phyloP scores from a whole-genome alignment of 2,888 invertebrate species.

The Tenthredo notha region DNA sequence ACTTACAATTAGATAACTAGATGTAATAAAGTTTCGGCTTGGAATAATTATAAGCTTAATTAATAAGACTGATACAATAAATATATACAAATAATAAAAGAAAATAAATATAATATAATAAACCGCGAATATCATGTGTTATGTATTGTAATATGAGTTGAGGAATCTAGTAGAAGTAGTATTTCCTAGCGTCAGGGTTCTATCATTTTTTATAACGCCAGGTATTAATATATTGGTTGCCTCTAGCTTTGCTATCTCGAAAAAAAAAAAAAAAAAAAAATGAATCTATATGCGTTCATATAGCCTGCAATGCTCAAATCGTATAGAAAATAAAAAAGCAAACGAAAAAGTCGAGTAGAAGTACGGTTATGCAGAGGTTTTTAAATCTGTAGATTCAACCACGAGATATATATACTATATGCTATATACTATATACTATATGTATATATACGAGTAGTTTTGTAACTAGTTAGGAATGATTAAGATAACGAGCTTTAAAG shows the following conservation, averaged over 20 bases:
- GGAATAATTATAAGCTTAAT: constrained; percentile 54
- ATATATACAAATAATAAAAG: constrained; percentile 53
- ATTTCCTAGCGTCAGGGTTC: constrained; percentile 20
- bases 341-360: constrained; percentile 12
- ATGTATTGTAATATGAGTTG: not conserved
- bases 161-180: constrained; percentile 25
- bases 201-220: constrained; percentile 36
- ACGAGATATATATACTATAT: not conserved
- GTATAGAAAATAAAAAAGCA: constrained; percentile 39
- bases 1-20: constrained; percentile 6
- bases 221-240: constrained; percentile 24
- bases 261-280: constrained; percentile 16
- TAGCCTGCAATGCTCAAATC: constrained; percentile 54
- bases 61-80: constrained; percentile 54
- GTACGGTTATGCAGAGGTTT: constrained; percentile 26
- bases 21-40: constrained; percentile 48
- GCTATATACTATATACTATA: no score
- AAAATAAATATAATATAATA: constrained; percentile 26
- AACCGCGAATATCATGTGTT: constrained; percentile 20
- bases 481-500: not conserved
- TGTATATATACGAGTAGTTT: not conserved
- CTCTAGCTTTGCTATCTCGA: constrained; percentile 43
- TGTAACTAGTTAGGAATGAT: not conserved
- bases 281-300: constrained; percentile 42
- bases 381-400: not conserved